Conservation (phyloP, 2,113 vertebrate species). For the Eolophus roseicapilla region DNA sequence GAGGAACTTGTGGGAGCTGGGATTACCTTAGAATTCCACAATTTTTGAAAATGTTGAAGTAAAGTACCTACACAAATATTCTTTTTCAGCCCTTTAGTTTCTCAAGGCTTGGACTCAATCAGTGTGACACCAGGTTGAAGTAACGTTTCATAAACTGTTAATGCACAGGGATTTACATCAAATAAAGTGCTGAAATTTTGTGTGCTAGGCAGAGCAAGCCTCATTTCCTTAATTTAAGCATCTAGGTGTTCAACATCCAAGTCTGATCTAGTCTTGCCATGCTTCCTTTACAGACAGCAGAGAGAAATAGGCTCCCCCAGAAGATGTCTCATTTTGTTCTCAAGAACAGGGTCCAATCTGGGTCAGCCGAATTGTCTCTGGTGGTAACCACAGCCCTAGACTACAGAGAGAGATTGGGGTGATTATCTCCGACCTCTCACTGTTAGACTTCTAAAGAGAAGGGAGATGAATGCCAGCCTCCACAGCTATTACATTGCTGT, state of each 20-base stretch:
- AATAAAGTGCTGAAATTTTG: neutral
- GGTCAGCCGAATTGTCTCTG: neutral
- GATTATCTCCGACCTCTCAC: conserved; percentile 42
- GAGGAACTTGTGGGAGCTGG: neutral
- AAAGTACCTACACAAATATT: neutral
- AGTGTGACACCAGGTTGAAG: neutral
- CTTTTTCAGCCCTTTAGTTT: neutral
- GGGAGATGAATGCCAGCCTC: conserved; percentile 30
- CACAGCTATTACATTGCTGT: conserved; percentile 11
- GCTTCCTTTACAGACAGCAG: conserved; percentile 3
- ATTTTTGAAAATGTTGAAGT: neutral
- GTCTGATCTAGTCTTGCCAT: neutral
- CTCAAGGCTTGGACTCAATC: neutral
- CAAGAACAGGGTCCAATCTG: neutral
- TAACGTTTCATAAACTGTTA: neutral
- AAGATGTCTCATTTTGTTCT: neutral
- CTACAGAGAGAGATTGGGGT: conserved; percentile 22
- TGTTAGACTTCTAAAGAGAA: conserved; percentile 1
- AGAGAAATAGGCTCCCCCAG: neutral
- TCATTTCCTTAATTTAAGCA: conserved; percentile 14
- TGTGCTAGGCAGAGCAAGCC: neutral
- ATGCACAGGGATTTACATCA: neutral
- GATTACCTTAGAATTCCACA: neutral
- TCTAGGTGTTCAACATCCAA: neutral
- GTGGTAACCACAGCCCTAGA: neutral